Conservation (phyloP, 2,888 invertebrate genomes). For the Caradrina kadenii region DNA sequence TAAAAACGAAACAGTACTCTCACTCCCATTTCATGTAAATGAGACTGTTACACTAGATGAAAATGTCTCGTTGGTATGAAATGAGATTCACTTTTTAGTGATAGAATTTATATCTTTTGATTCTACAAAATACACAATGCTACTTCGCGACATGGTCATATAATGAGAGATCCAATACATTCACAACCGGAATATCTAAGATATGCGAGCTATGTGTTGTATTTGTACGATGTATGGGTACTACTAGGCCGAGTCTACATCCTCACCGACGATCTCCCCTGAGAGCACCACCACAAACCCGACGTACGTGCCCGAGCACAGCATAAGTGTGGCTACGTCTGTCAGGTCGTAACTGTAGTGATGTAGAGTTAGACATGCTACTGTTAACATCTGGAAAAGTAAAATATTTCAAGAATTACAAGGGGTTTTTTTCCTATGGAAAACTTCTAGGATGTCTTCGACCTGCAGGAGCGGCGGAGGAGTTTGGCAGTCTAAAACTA, state of each 20-base stretch:
- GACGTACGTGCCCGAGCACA: constrained; percentile 86
- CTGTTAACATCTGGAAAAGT: constrained; percentile 77
- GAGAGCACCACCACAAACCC: constrained; percentile 85
- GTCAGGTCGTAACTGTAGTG: constrained; percentile 87
- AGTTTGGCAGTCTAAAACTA: too few species aligned
- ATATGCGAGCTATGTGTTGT: constrained; percentile 10
- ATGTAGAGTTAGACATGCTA: constrained; percentile 82
- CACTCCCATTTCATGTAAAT: too few species aligned
- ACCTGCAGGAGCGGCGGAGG: too few species aligned
- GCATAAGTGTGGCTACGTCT: constrained; percentile 83
- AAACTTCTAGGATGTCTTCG: too few species aligned
- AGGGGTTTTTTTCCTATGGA: too few species aligned
- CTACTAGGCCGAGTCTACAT: constrained; percentile 12
- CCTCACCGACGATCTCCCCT: constrained; percentile 85
- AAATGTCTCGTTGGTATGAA: neutral
- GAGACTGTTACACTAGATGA: neutral
- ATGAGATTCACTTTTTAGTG: neutral
- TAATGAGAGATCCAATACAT: neutral
- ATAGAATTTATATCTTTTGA: neutral
- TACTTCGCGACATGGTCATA: neutral
- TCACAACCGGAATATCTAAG: constrained; percentile 4
- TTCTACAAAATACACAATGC: neutral
- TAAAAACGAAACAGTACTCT: neutral
- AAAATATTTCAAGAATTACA: too few species aligned
- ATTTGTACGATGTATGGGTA: neutral